phyloP scores from a whole-genome alignment of 1,140 invertebrate genomes.

The Neuroterus valhalla region DNA sequence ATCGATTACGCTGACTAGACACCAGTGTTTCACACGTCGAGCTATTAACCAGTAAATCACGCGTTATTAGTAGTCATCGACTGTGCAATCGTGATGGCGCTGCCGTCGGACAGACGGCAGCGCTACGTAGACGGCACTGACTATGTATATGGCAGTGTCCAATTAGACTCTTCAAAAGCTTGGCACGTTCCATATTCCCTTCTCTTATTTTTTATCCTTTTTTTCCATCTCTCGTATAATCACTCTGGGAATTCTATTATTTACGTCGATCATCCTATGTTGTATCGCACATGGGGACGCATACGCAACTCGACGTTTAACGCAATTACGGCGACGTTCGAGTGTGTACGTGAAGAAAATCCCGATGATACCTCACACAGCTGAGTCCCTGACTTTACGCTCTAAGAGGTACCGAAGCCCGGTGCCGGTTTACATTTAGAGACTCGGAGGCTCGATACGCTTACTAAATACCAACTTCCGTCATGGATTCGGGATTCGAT shows the following conservation, averaged over 20 bases:
- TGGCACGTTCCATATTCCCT: conserved; percentile 35
- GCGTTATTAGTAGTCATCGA: conserved; percentile 35
- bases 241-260: conserved; percentile 49
- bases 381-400: conserved; percentile 48
- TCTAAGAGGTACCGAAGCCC: conserved; percentile 49
- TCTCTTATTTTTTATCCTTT: conserved; percentile 41
- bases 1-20: conserved; percentile 29
- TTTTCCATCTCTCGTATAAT: conserved; percentile 37
- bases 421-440: conserved; percentile 51
- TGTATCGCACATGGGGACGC: conserved; percentile 42
- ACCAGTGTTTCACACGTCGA: conserved; percentile 15
- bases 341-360: conserved; percentile 56
- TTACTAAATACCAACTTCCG: conserved; percentile 55
- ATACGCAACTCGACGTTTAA: conserved; percentile 55
- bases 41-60: conserved; percentile 31
- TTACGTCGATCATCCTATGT: conserved; percentile 37
- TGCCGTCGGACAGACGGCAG: not conserved
- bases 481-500: conserved; percentile 27
- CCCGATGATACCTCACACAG: conserved; percentile 48
- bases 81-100: conserved; percentile 8
- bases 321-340: conserved; percentile 51
- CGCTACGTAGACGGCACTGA: too few species aligned
- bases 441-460: conserved; percentile 40
- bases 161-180: too few species aligned
- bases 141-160: conserved; percentile 22